Evolutionary conservation across 92 coral and sea anemone genomes (phyloP).

Genomic region (Zoanthus solanderi): DNA sequence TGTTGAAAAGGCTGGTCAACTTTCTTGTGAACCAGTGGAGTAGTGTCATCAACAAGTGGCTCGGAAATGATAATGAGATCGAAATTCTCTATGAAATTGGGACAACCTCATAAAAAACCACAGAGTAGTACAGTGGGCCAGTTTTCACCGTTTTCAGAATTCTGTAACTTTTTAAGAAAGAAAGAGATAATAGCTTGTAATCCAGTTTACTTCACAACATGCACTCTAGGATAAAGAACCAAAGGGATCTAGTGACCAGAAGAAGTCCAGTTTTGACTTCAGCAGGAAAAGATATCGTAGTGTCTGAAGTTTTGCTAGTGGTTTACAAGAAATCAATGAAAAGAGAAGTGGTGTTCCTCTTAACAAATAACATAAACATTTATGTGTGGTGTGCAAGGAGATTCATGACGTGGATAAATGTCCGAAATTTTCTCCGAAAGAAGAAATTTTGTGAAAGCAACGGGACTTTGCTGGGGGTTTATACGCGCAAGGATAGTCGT

Average conservation of each 20-base stretch:
- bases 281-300: background rate
- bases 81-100: background rate
- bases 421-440: conserved; percentile 9
- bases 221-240: conserved; percentile 20
- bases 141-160: conserved; percentile 33
- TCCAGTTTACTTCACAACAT: conserved; percentile 49
- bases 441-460: conserved; percentile 8
- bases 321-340: background rate
- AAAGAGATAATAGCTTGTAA: conserved; percentile 62
- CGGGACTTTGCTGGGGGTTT: conserved; percentile 35
- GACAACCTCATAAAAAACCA: background rate
- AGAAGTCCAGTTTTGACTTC: background rate
- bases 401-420: conserved; percentile 33
- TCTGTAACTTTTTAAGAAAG: conserved; percentile 50
- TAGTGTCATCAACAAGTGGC: conserved; percentile 58
- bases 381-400: conserved; percentile 29
- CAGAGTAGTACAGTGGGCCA: too few relatives aligned
- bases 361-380: background rate
- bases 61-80: conserved; percentile 30
- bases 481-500: background rate
- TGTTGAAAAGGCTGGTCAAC: conserved; percentile 28
- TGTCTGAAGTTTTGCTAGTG: background rate
- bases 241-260: background rate
- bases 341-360: background rate
- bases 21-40: conserved; percentile 58